Base-by-base conservation (phyloP, 2,888 invertebrate genomes). In the Parelbella ahira region DNA sequence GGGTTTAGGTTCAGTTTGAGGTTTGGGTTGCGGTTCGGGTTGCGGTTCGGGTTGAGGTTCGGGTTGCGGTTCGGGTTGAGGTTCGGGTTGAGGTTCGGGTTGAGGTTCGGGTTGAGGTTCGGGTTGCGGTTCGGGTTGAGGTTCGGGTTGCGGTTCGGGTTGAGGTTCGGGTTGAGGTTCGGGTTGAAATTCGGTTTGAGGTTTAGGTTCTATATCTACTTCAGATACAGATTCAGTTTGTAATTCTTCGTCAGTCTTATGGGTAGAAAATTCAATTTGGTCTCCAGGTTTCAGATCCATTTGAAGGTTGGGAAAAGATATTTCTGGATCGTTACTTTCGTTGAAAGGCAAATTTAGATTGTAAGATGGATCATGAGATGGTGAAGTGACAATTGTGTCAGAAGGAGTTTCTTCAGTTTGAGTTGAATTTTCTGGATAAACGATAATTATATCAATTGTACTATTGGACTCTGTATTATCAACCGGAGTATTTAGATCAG, bases 401-500 rank as follows among this genome's bases (percentile, higher is more conserved):
- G 29, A 21, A 32, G 37, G 4, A 25, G 19, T 20, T 7, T 11
- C 1, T 11, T 19, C 20, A 11, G 20, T 10, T 36, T 21, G n/a
- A n/a, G n/a, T n/a, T n/a, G n/a, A n/a, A n/a, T 7, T 28, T 23
- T 41, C 44, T 6, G 51, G 48, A 34, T 49, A 49, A n/a, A 51
- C 32, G 25, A 48, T 27, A 12, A 45, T 4, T 36, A 48, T 4
- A 1, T 21, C 9, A 8, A 27, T 32, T 27, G 38, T 25, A 2
- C 23, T 8, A 9, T 39, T 33, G 5, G 13, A 32, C 6, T 43
- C 13, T 15, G 10, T 5, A 7, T 7, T 8, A 6, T 29, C 18
- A 2, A 7, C 13, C 13, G 28, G 11, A 12, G 1, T 13, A 1
- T 27, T 4, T 15, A 15, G 4, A 15, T 13, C 20, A 6, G 20